Base-by-base conservation (phyloP, 2,888 invertebrate species). In the Halocaridina rubra region DNA sequence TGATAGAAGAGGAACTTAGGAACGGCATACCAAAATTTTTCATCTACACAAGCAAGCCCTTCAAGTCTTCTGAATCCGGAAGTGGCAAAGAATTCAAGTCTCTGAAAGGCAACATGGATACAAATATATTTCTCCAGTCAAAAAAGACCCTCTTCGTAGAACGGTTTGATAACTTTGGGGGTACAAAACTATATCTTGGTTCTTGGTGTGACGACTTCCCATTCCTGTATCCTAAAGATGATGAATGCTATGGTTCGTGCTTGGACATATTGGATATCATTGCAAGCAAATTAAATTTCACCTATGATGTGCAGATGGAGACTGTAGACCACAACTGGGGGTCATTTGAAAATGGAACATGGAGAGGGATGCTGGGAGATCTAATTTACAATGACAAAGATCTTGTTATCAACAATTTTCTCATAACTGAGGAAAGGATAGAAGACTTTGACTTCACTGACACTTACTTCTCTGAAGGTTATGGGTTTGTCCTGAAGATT, bases 301-400 rank as follows among this genome's bases (percentile, higher is more conserved):
- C 69, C 16, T 88, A 86, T 61, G 53, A 39, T 8, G 64, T 80
- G 3, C 81, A 81, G 67, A 71, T 71, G 76, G 59, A 71, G 22
- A 39, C 80, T 1, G 33, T 13, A 0, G 84, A 85, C 71, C 81
- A 84, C 64, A 72, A 78, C 10, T 86, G 88, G 84, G 81, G 81
- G 27, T 71, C 80, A 1, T 64, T 33, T 59, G 86, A 80, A 39
- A 80, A 86, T 39, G 88, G 86, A 16, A 77, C 39, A 2, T 88
- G 88, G 88, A 85, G 75, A 0, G 88, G 88, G 4, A 86, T 88
- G 88, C 69, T 88, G 29, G 88, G 86, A 1, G 86, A 88, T 46
- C 61, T 88, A 22, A 39, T 67, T 1, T 86, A 86, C 76, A 61
- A 79, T 46, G 61, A 81, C 75, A 85, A 85, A 27, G 72, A 85